Evolutionary conservation across 2,113 vertebrate genomes (phyloP).

Genomic region (Ardeotis arabs): DNA sequence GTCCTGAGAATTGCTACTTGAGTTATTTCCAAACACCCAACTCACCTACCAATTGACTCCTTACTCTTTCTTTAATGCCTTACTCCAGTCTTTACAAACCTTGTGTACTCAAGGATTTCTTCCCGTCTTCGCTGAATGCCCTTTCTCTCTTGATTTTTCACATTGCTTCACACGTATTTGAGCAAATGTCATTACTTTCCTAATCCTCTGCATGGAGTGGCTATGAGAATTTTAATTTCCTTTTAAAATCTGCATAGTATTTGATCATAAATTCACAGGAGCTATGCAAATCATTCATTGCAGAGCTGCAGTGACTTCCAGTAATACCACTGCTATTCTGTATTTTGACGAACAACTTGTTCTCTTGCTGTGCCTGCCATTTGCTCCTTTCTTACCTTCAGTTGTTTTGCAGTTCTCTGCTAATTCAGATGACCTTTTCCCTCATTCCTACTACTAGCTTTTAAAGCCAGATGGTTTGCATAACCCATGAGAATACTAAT

Average conservation of each 20-base stretch:
- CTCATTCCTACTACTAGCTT: slow-evolving; percentile 2
- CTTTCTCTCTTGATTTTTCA: slow-evolving; percentile 27
- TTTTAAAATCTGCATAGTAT: slow-evolving; percentile 15
- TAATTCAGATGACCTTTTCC: slow-evolving; percentile 61
- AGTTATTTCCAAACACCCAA: background rate
- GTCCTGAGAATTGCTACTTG: background rate
- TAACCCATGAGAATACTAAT: slow-evolving; percentile 67
- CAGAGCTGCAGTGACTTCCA: background rate
- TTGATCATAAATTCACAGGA: slow-evolving; percentile 39
- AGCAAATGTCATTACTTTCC: slow-evolving; percentile 17
- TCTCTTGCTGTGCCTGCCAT: slow-evolving; percentile 23
- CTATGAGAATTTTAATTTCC: slow-evolving; percentile 27
- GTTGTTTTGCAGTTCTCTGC: slow-evolving; percentile 54
- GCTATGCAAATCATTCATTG: slow-evolving; percentile 19
- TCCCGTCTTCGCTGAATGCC: background rate
- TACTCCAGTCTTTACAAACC: background rate
- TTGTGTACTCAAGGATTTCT: background rate
- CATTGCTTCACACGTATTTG: background rate
- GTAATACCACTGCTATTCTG: background rate
- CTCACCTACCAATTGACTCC: background rate
- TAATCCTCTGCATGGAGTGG: background rate
- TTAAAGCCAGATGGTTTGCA: slow-evolving; percentile 54
- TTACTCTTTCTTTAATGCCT: background rate
- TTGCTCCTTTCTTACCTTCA: slow-evolving; percentile 58
- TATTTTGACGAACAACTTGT: slow-evolving; percentile 51